Percentiles rank a stretch among this genome's conserved stretches.
Conservation (phyloP, 2,888 invertebrate genomes). For the Andrena minutula region DNA sequence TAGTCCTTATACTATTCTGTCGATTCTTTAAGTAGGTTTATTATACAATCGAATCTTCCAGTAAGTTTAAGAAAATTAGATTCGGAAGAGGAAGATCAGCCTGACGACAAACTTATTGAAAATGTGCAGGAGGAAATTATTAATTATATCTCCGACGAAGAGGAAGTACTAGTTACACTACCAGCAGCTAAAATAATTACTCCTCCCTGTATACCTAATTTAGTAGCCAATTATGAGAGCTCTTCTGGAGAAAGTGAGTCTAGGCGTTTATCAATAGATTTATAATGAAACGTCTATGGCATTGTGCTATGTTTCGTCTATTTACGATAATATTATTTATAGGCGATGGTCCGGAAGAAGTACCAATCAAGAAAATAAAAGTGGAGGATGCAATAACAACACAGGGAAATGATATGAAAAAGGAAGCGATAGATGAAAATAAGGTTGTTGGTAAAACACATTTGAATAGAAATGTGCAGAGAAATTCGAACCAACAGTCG, state of each 20-base stretch:
- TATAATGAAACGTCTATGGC: slow-evolving; percentile 31
- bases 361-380: slow-evolving; percentile 77
- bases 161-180: slow-evolving; percentile 42
- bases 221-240: slow-evolving; percentile 80
- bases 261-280: slow-evolving; percentile 10
- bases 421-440: slow-evolving; percentile 8
- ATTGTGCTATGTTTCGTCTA: slow-evolving; percentile 8
- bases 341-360: slow-evolving; percentile 77
- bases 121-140: slow-evolving; percentile 12
- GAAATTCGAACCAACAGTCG: background rate
- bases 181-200: slow-evolving; percentile 25
- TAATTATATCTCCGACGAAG: slow-evolving; percentile 68
- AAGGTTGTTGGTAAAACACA: background rate
- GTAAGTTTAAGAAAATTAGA: slow-evolving; percentile 33
- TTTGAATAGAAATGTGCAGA: background rate
- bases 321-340: slow-evolving; percentile 24
- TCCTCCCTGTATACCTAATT: slow-evolving; percentile 61
- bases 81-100: slow-evolving; percentile 2
- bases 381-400: slow-evolving; percentile 24
- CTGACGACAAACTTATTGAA: slow-evolving; percentile 1
- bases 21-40: background rate
- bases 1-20: slow-evolving; percentile 16
- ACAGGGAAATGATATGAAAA: slow-evolving; percentile 18
- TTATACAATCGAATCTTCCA: slow-evolving; percentile 23
- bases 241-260: slow-evolving; percentile 76